A percentile compares a stretch with the other conserved stretches of the same genome.
phyloP scores from a whole-genome alignment of 2,797 vertebrate genomes.

The Melopsittacus undulatus region DNA sequence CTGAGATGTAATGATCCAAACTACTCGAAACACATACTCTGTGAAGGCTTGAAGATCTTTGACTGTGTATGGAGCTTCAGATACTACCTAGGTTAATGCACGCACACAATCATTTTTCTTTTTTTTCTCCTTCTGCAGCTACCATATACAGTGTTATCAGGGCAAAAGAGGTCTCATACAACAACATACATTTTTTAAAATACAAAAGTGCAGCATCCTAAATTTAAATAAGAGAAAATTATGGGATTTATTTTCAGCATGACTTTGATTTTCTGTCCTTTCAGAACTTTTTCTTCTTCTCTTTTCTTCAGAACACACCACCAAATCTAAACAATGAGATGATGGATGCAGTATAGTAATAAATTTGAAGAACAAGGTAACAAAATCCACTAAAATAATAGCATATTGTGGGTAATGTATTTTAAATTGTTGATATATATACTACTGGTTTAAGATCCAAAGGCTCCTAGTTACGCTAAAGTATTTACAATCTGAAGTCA shows the following conservation, averaged over 20 bases:
- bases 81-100: slow-evolving; percentile 66
- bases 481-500: not conserved
- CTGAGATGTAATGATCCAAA: slow-evolving; percentile 77
- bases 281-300: not conserved
- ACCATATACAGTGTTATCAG: not conserved
- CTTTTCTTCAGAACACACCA: not conserved
- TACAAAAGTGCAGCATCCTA: not conserved
- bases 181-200: not conserved
- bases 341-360: not conserved
- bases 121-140: not conserved
- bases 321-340: not conserved
- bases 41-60: slow-evolving; percentile 76
- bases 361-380: not conserved
- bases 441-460: not conserved
- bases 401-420: not conserved
- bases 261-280: not conserved
- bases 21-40: slow-evolving; percentile 75
- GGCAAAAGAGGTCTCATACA: not conserved
- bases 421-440: not conserved
- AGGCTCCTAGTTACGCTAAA: not conserved
- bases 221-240: not conserved
- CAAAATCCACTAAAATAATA: not conserved
- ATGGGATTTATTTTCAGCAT: not conserved
- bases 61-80: slow-evolving; percentile 61
- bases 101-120: not conserved